Evolutionary conservation across 2,888 invertebrate species (phyloP).

Genomic region (Mamestra brassicae): DNA sequence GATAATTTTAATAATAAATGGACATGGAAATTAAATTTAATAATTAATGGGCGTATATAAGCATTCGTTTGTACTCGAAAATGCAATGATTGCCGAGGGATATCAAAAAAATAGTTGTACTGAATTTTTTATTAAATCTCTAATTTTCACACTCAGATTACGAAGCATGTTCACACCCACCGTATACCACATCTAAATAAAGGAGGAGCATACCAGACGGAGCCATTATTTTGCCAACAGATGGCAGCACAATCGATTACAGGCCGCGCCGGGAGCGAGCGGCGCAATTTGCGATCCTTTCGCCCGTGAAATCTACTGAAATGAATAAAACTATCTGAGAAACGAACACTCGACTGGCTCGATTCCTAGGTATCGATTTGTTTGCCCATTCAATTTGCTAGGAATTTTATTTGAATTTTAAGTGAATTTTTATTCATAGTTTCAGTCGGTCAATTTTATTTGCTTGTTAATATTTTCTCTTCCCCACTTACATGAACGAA

Average conservation of each 20-base stretch:
- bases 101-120: no score
- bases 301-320: slow-evolving; percentile 89
- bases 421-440: slow-evolving; percentile 21
- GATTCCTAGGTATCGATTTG: slow-evolving; percentile 71
- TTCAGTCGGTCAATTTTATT: background rate
- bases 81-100: no score
- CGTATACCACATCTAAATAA: slow-evolving; percentile 77
- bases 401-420: slow-evolving; percentile 27
- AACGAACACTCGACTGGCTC: slow-evolving; percentile 80
- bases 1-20: no score
- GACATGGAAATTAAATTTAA: no score
- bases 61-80: no score
- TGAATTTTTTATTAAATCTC: background rate
- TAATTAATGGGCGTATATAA: no score
- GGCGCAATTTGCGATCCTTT: slow-evolving; percentile 87
- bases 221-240: slow-evolving; percentile 90
- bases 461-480: no score
- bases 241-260: slow-evolving; percentile 90
- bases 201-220: slow-evolving; percentile 85
- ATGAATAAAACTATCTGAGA: slow-evolving; percentile 89
- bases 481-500: no score
- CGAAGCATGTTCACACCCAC: slow-evolving; percentile 53
- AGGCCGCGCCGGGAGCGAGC: slow-evolving; percentile 80
- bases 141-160: background rate
- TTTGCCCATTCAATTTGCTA: slow-evolving; percentile 58